These are phyloP conservation scores for Meiosimyza platycephala DNA, from an alignment of 2,888 invertebrate species.

Conservation along the genomic window DNA sequence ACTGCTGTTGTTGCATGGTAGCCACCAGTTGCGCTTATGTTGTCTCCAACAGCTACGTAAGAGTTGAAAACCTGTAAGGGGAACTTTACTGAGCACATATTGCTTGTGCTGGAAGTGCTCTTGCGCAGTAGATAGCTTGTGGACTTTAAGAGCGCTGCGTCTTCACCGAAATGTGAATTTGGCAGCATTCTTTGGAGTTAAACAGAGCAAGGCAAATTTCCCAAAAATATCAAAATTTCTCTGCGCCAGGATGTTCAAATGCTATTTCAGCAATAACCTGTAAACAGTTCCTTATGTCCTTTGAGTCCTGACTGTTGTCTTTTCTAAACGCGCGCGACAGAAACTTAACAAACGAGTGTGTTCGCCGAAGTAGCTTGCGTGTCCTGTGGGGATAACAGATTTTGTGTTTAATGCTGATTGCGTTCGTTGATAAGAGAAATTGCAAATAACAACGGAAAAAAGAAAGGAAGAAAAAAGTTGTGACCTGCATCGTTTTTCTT, in stretches of 20 bases:
- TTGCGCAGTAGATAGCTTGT: slow-evolving; percentile 27
- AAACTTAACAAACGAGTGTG: background rate
- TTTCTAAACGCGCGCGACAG: background rate
- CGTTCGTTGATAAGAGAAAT: slow-evolving; percentile 4
- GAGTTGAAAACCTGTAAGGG: background rate
- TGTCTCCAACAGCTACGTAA: slow-evolving; percentile 8
- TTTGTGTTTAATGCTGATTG: slow-evolving; percentile 15
- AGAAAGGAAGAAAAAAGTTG: too few species aligned
- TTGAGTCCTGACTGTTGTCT: slow-evolving; percentile 30
- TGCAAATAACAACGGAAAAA: slow-evolving; percentile 7
- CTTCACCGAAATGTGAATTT: slow-evolving; percentile 12
- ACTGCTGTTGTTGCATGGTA: slow-evolving; percentile 19
- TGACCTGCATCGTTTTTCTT: too few species aligned
- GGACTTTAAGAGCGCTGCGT: slow-evolving; percentile 26
- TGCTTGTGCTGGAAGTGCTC: slow-evolving; percentile 36
- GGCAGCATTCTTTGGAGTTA: slow-evolving; percentile 16
- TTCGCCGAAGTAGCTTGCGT: background rate
- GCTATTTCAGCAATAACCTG: background rate
- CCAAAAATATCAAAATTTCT: background rate
- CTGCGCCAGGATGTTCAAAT: background rate
- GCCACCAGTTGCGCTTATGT: slow-evolving; percentile 54
- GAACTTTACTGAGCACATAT: background rate
- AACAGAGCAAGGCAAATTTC: background rate
- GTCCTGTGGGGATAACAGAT: slow-evolving; percentile 1
- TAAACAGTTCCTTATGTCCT: slow-evolving; percentile 53